phyloP scores from a whole-genome alignment of 2,888 invertebrate species.

The Cremastinae sp. region DNA sequence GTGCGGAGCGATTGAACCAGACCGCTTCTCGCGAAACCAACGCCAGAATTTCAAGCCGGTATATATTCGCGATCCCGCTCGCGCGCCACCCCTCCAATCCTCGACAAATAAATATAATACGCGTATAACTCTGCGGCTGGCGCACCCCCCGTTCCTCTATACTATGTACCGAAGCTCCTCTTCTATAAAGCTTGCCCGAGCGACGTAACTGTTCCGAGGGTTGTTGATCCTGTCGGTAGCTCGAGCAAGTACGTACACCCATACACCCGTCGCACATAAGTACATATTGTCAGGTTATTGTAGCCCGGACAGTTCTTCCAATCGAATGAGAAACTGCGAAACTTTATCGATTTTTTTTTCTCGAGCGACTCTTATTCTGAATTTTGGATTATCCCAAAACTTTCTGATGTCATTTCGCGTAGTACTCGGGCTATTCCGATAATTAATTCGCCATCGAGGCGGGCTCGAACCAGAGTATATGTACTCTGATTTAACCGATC shows the following conservation, averaged over 20 bases:
- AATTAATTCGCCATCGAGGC: not conserved
- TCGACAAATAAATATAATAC: conserved; percentile 61
- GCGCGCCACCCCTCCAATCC: conserved; percentile 1
- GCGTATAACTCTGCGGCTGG: conserved; percentile 49
- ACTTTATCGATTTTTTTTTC: conserved; percentile 11
- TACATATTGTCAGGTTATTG: conserved; percentile 27
- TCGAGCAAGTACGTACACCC: conserved; percentile 34
- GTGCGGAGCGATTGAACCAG: conserved; percentile 63
- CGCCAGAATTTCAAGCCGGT: conserved; percentile 53
- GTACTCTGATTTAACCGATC: not conserved
- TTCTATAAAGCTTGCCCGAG: conserved; percentile 39
- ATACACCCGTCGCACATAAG: conserved; percentile 8
- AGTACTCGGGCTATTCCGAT: not conserved
- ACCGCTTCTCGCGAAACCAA: conserved; percentile 58
- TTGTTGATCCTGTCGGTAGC: conserved; percentile 60
- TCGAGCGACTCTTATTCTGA: not conserved
- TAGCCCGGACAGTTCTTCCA: not conserved
- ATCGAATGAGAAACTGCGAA: conserved; percentile 4
- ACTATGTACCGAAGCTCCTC: conserved; percentile 25
- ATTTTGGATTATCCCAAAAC: not conserved
- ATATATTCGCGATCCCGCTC: conserved; percentile 40
- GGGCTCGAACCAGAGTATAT: not conserved
- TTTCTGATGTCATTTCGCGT: not conserved
- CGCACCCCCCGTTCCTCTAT: conserved; percentile 39
- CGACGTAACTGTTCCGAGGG: conserved; percentile 57